A percentile compares a stretch with the other conserved stretches of the same genome.
Conservation (phyloP, 2,797 vertebrate genomes). For the Hydrolagus colliei region DNA sequence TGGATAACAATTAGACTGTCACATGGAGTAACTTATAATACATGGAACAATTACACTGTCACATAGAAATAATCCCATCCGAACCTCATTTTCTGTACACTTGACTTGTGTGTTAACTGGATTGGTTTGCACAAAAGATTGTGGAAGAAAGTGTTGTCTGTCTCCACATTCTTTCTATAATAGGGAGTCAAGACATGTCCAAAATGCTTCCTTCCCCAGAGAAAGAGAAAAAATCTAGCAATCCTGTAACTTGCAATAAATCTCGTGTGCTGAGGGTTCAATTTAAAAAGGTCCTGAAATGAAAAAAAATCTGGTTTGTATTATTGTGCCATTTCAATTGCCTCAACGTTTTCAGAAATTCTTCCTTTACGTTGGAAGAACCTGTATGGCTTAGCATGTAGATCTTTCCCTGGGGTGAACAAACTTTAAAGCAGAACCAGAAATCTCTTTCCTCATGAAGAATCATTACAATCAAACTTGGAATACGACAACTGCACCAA, state of each 20-base stretch:
- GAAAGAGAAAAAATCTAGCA: background rate
- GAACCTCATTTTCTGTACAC: background rate
- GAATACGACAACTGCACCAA: no score
- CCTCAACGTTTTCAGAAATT: background rate
- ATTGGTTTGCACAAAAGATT: background rate
- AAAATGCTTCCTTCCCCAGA: background rate
- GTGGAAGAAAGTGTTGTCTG: background rate
- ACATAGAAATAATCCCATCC: background rate
- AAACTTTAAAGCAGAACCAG: background rate
- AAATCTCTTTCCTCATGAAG: background rate
- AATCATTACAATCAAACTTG: background rate
- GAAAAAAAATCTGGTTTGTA: background rate
- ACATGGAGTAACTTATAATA: background rate
- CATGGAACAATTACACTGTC: background rate
- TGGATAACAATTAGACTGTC: background rate
- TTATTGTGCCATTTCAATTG: background rate
- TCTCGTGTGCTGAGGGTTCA: background rate
- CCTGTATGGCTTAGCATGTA: background rate
- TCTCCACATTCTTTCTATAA: background rate
- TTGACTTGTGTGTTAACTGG: slow-evolving; percentile 9
- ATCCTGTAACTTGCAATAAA: background rate
- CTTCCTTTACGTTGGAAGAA: background rate
- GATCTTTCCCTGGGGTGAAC: background rate
- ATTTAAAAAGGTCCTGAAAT: background rate
- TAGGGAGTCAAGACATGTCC: background rate